Conservation (phyloP, 2,797 vertebrate species). For the Loriculus beryllinus region DNA sequence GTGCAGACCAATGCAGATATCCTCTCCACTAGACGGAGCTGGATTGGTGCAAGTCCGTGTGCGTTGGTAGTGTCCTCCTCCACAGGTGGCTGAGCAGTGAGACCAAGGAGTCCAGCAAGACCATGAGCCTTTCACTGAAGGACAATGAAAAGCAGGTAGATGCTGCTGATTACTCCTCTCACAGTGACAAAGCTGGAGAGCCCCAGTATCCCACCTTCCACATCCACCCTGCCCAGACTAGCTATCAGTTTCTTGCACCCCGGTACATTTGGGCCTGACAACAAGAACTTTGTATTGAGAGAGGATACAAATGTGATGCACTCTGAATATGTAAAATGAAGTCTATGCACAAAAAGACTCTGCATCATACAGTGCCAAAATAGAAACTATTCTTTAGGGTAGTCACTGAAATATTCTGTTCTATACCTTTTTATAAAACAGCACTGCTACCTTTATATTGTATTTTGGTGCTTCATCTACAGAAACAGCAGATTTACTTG, state of each 20-base stretch:
- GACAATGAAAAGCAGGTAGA: not conserved
- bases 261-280: not conserved
- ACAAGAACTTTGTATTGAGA: not conserved
- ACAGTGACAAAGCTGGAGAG: not conserved
- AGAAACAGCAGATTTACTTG: not conserved
- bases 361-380: not conserved
- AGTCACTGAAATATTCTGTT: not conserved
- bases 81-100: conserved; percentile 92
- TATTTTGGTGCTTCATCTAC: not conserved
- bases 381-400: not conserved
- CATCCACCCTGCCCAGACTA: not conserved
- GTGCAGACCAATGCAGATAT: conserved; percentile 97
- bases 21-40: conserved; percentile 82
- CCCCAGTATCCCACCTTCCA: not conserved
- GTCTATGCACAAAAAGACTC: not conserved
- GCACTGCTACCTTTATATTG: not conserved
- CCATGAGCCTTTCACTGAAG: conserved; percentile 90
- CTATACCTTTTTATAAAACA: not conserved
- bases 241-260: not conserved
- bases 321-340: not conserved
- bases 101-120: conserved; percentile 98
- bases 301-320: not conserved
- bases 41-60: conserved; percentile 93
- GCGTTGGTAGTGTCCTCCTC: conserved; percentile 95
- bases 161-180: not conserved